Percentiles rank a stretch among this genome's conserved stretches.
phyloP scores from a whole-genome alignment of 37 sponge, comb jelly and placozoan genomes.

The Cladorhizidae sp. region DNA sequence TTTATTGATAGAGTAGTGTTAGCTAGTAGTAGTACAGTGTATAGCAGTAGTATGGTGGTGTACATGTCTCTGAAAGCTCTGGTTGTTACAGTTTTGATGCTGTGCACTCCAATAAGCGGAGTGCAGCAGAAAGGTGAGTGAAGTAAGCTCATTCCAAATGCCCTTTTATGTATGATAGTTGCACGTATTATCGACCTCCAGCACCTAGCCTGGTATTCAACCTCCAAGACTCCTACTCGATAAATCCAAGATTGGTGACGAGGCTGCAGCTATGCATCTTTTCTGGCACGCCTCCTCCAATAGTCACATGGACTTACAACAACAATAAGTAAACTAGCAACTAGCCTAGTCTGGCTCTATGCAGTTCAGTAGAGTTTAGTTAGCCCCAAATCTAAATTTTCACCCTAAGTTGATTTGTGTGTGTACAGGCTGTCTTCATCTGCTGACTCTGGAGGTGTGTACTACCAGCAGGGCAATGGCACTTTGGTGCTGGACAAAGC shows the following conservation, averaged over 20 bases:
- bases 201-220: neutral
- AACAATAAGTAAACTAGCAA: neutral
- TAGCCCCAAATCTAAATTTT: neutral
- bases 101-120: too few relatives aligned
- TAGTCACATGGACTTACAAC: constrained; percentile 9
- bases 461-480: neutral
- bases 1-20: too few relatives aligned
- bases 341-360: neutral
- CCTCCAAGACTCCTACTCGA: neutral
- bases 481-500: constrained; percentile 12
- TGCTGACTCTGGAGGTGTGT: constrained; percentile 3
- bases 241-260: neutral
- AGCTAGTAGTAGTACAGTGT: too few relatives aligned
- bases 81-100: too few relatives aligned
- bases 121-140: too few relatives aligned
- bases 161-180: neutral
- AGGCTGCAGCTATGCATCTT: neutral
- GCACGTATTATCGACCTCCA: neutral
- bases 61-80: too few relatives aligned
- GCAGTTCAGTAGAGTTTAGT: too few relatives aligned
- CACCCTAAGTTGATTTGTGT: too few relatives aligned
- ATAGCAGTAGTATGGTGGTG: too few relatives aligned
- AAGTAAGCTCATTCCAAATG: too few relatives aligned
- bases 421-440: neutral
- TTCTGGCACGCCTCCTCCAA: neutral